Base-by-base conservation (phyloP, 2,888 invertebrate genomes). In the Diarsia brunnea region DNA sequence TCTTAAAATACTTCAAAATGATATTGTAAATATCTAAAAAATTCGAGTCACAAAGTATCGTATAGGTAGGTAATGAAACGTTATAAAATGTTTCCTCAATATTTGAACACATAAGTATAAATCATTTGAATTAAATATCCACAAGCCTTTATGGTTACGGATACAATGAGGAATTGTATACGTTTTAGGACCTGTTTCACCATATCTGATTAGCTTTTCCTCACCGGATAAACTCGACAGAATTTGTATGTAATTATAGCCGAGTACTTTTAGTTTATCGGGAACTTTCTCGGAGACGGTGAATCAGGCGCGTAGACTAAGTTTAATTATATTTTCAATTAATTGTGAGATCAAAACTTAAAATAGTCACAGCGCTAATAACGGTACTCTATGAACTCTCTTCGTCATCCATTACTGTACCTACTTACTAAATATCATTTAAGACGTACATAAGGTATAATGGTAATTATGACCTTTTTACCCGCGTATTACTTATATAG, bases 341-440 rank as follows among this genome's bases (percentile, higher is more conserved):
- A 85, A 71, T 78, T 70, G 64, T 88, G 81, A 81, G 81, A 80
- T 87, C 65, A 85, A 80, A 88, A 88, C 84, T 83, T 85, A 88
- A 68, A 81, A 79, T 88, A 88, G 84, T 88, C 88, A 88, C 89
- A 88, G 88, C 89, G 77, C 88, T 86, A 86, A 79, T 81, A 87
- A 80, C 78, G 78, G 84, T 85, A 86, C 75, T 81, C 82, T 83
- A 86, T 72, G 53, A 86, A 81, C 61, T 84, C 80, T 69, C 61
- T 70, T 69, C 69, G 67, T 70, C 82, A 81, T 72, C 63, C 1
- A 72, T 88, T 84, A 84, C 80, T 78, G 69, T 84, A 83, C 83
- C 82, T 84, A 84, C 71, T 84, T 82, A 82, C 72, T 81, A 79
- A 76, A 73, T 78, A 85, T 74, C 19, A 80, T 82, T 84, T 83